phyloP scores from a whole-genome alignment of 2,888 invertebrate genomes.

The Drosophila ezoana region DNA sequence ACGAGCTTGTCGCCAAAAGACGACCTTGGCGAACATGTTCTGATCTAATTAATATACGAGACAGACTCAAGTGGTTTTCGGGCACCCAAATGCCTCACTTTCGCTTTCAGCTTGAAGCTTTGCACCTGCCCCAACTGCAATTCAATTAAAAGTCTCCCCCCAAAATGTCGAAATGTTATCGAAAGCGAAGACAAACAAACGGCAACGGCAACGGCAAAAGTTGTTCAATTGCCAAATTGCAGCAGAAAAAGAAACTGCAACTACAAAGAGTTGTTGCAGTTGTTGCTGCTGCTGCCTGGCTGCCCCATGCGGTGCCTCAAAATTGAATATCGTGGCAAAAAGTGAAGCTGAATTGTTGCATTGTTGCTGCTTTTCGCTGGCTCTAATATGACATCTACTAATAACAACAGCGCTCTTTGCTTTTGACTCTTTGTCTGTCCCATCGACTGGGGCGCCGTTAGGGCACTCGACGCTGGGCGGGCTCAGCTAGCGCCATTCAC shows the following conservation, averaged over 20 bases:
- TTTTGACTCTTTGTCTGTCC: constrained; percentile 24
- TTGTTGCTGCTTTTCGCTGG: constrained; percentile 45
- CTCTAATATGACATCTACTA: constrained; percentile 75
- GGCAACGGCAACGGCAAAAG: constrained; percentile 14
- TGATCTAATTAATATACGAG: constrained; percentile 54
- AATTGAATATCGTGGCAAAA: constrained; percentile 75
- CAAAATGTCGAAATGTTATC: constrained; percentile 68
- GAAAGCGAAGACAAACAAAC: constrained; percentile 39
- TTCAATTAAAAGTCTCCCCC: constrained; percentile 61
- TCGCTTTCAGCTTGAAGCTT: constrained; percentile 21
- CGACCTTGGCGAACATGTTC: constrained; percentile 58
- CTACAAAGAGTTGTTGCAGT: constrained; percentile 32
- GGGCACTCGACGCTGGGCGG: constrained; percentile 57
- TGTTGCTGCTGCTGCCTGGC: constrained; percentile 10
- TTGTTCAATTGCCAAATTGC: constrained; percentile 58
- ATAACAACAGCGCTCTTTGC: constrained; percentile 53
- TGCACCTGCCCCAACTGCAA: constrained; percentile 56
- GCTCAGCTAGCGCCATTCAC: constrained; percentile 64
- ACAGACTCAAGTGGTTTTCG: not conserved
- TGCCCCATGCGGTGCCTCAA: constrained; percentile 62
- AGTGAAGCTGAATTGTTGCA: constrained; percentile 52
- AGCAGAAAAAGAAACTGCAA: constrained; percentile 10
- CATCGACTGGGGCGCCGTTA: constrained; percentile 37
- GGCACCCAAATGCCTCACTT: constrained; percentile 27
- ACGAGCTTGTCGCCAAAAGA: constrained; percentile 57